phyloP scores from a whole-genome alignment of 2,113 vertebrate genomes.

The Brachypteracias leptosomus region DNA sequence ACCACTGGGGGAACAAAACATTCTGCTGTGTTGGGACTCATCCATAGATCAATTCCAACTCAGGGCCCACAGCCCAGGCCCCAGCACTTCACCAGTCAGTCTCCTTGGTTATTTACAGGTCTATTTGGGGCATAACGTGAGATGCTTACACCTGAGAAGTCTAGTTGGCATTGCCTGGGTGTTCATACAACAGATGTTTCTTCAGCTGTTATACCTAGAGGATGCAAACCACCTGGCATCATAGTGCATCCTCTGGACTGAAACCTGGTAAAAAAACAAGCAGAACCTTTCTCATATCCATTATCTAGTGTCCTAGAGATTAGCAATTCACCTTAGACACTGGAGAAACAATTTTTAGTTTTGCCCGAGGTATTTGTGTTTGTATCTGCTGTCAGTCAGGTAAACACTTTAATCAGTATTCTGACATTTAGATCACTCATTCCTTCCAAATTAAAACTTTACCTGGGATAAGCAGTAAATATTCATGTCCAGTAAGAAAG shows the following conservation, averaged over 20 bases:
- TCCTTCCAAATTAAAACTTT: background rate
- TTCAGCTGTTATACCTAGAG: background rate
- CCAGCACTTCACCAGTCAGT: background rate
- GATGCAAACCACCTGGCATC: background rate
- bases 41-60: no score
- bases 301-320: background rate
- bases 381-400: background rate
- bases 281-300: background rate
- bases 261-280: background rate
- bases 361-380: background rate
- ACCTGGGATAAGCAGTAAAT: background rate
- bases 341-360: background rate
- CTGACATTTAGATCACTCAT: background rate
- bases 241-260: rapidly evolving
- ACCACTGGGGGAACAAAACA: no score
- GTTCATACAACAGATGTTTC: background rate
- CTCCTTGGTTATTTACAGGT: background rate
- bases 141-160: background rate
- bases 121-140: background rate
- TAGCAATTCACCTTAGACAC: background rate
- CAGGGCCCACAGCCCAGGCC: no score
- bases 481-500: background rate
- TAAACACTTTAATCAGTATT: background rate
- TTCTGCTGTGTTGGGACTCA: no score
- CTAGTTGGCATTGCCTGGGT: background rate